Conservation (phyloP, 2,113 vertebrate genomes). For the Dicerorhinus sumatrensis region DNA sequence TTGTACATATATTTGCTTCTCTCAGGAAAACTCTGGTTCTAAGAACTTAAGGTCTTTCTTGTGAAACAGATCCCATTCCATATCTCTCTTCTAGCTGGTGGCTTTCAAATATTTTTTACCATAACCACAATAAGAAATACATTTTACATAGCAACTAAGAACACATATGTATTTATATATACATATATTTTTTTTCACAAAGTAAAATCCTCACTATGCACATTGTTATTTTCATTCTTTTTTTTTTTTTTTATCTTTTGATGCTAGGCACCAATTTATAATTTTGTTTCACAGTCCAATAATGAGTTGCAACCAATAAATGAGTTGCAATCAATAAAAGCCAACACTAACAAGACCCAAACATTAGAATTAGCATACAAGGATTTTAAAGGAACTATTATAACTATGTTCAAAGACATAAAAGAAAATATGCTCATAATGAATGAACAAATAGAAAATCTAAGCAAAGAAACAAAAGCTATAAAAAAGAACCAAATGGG, state of each 20-base stretch:
- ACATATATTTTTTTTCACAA: neutral
- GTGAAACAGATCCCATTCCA: neutral
- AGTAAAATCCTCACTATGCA: neutral
- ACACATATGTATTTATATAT: neutral
- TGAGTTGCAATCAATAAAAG: neutral
- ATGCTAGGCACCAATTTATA: neutral
- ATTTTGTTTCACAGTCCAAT: neutral
- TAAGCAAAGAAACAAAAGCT: neutral
- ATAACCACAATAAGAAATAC: neutral
- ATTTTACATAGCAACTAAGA: neutral
- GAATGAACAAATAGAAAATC: neutral
- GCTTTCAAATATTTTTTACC: neutral
- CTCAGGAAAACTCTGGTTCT: neutral
- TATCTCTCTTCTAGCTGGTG: neutral
- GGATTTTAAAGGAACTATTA: neutral
- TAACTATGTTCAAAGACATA: neutral
- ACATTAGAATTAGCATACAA: conserved; percentile 15
- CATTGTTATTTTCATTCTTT: neutral
- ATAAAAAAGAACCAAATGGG: neutral
- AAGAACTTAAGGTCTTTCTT: neutral
- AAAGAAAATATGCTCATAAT: neutral
- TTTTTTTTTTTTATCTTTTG: neutral
- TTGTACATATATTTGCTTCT: neutral
- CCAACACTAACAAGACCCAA: neutral
- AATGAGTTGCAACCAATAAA: conserved; percentile 3